A percentile compares a stretch with the other conserved stretches of the same genome.
These are phyloP conservation scores for Liasis olivaceus DNA, from an alignment of 2,797 vertebrate species.

Conservation along the genomic window DNA sequence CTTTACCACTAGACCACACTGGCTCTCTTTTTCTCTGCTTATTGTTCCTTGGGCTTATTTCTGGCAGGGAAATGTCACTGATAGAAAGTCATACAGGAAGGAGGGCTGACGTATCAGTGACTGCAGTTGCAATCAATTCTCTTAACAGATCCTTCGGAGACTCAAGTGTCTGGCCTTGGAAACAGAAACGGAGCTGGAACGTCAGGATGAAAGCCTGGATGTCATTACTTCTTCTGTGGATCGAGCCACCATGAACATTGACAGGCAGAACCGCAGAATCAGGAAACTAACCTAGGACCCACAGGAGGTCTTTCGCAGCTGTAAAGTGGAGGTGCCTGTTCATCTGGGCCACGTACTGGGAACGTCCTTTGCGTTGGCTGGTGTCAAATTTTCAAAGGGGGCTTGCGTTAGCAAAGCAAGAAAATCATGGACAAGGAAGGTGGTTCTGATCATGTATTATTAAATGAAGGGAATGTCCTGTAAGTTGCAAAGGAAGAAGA, in stretches of 20 bases:
- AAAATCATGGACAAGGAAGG: no score
- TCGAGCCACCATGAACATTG: slow-evolving; percentile 78
- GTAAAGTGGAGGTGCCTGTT: neutral
- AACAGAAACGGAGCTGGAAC: slow-evolving; percentile 86
- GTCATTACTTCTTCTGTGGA: slow-evolving; percentile 82
- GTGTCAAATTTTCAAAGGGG: no score
- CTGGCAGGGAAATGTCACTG: no score
- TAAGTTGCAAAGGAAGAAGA: no score
- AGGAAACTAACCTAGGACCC: slow-evolving; percentile 79
- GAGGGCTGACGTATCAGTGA: fast-evolving
- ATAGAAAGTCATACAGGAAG: neutral
- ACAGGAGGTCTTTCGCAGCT: fast-evolving
- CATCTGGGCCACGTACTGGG: neutral
- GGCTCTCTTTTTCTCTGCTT: neutral
- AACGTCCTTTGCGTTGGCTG: neutral
- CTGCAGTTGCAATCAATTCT: neutral
- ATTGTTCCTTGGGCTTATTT: neutral
- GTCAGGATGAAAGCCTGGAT: slow-evolving; percentile 89
- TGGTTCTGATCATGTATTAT: neutral
- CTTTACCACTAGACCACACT: no score
- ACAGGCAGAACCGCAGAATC: slow-evolving; percentile 87
- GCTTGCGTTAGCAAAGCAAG: neutral
- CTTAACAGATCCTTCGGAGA: slow-evolving; percentile 85
- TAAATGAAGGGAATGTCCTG: no score
- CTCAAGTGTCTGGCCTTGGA: slow-evolving; percentile 90